A percentile compares a stretch with the other conserved stretches of the same genome.
Conservation (phyloP, 2,113 vertebrate species). For the Cricetomys ansorgei region DNA sequence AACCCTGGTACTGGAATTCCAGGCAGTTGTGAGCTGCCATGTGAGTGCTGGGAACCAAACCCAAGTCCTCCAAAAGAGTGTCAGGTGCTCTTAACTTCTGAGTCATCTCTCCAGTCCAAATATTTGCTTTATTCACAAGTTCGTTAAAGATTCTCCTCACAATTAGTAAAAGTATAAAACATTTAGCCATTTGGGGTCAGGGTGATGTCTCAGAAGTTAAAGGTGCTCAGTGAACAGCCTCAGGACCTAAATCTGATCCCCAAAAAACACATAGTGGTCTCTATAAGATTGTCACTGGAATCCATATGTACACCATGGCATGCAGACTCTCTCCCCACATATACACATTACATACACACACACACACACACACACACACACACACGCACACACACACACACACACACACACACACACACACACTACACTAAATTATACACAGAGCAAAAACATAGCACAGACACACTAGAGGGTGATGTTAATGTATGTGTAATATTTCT, state of each 20-base stretch:
- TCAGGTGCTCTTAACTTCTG: not conserved
- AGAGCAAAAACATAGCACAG: not conserved
- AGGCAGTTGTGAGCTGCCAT: not conserved
- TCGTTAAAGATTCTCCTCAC: not conserved
- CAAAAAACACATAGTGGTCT: not conserved
- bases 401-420: not conserved
- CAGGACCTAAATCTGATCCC: not conserved
- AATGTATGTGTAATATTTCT: accelerated
- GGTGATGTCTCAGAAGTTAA: not conserved
- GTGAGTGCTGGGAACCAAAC: not conserved
- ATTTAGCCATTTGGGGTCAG: not conserved
- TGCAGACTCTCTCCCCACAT: no score
- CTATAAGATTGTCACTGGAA: not conserved
- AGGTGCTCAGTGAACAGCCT: not conserved
- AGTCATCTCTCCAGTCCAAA: not conserved
- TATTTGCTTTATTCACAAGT: not conserved
- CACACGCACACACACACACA: not conserved
- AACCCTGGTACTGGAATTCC: not conserved
- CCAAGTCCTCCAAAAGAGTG: not conserved
- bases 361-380: not conserved
- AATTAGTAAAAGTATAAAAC: not conserved
- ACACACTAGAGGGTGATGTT: not conserved
- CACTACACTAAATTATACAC: not conserved
- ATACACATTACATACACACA: not conserved
- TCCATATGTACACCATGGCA: not conserved